Evolutionary conservation across 30 jellyfish, hydroid and myxozoan genomes (phyloP).

Genomic region (Chironex yamaguchii): DNA sequence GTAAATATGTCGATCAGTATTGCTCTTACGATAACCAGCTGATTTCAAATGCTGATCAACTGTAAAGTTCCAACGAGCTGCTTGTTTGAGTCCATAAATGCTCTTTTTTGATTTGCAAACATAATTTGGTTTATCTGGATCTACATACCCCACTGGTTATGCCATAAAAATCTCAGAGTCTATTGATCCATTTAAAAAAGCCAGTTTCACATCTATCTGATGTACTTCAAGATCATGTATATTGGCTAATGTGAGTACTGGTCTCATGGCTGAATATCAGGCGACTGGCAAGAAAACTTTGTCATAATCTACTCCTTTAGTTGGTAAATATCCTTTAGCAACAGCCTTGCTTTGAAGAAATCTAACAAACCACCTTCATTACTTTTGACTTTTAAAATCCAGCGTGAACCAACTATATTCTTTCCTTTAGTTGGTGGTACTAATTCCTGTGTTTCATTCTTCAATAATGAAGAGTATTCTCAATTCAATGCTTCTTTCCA

Average conservation of each 20-base stretch:
- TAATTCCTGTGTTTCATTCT: constrained; percentile 60
- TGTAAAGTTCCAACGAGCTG: constrained; percentile 50
- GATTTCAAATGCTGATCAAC: constrained; percentile 36
- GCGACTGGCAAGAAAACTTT: constrained; percentile 58
- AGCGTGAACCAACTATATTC: constrained; percentile 36
- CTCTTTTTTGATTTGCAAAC: constrained; percentile 55
- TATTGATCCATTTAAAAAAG: constrained; percentile 33
- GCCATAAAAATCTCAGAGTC: constrained; percentile 57
- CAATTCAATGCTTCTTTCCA: constrained; percentile 37
- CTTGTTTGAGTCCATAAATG: constrained; percentile 53
- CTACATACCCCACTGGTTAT: constrained; percentile 37
- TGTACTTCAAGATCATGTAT: constrained; percentile 18
- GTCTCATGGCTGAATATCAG: constrained; percentile 20
- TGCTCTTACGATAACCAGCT: constrained; percentile 56
- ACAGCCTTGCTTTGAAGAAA: constrained; percentile 63
- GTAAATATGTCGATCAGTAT: constrained; percentile 71
- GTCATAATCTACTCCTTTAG: constrained; percentile 32
- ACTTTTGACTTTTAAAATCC: constrained; percentile 59
- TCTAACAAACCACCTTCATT: constrained; percentile 40
- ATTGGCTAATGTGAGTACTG: constrained; percentile 57
- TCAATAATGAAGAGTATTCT: constrained; percentile 38
- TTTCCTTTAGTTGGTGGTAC: constrained; percentile 47
- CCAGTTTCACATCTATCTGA: constrained; percentile 65
- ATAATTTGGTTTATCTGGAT: constrained; percentile 41
- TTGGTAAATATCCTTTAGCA: constrained; percentile 65